These are phyloP conservation scores for Myotis davidii DNA, from an alignment of 2,113 vertebrate genomes.

Conservation along the genomic window DNA sequence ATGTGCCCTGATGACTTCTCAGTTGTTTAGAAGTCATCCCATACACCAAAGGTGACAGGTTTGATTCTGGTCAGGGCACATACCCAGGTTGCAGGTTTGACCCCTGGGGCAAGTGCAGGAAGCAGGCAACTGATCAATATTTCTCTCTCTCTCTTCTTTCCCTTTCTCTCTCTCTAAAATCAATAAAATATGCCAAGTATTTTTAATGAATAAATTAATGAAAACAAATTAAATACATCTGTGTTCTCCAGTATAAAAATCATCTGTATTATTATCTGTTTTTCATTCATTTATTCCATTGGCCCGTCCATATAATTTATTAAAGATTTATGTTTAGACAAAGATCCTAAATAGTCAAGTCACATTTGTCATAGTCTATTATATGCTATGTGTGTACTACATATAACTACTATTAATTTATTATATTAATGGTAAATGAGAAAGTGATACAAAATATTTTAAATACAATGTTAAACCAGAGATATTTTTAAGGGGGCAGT, in stretches of 20 bases:
- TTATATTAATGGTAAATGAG: background rate
- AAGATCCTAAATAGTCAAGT: background rate
- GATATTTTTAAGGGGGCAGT: background rate
- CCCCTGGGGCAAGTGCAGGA: no score
- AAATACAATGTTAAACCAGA: background rate
- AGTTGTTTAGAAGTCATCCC: no score
- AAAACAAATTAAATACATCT: slow-evolving; percentile 16
- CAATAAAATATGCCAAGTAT: no score
- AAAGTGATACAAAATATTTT: slow-evolving; percentile 17
- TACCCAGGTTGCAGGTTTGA: no score
- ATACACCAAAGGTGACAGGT: no score
- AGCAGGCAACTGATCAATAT: no score
- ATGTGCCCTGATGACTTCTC: background rate
- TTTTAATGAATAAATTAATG: background rate
- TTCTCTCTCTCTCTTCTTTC: no score
- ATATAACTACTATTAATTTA: background rate
- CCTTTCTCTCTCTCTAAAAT: no score
- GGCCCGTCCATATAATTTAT: background rate
- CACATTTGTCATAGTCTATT: background rate
- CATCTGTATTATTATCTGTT: background rate
- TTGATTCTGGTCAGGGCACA: no score
- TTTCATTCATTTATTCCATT: background rate
- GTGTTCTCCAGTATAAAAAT: background rate
- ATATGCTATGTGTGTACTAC: background rate
- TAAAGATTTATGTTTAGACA: background rate